Evolutionary conservation across 2,113 vertebrate genomes (phyloP), one percentile per base, ranked within the genome.

Genomic region (Xiphophorus couchianus): DNA sequence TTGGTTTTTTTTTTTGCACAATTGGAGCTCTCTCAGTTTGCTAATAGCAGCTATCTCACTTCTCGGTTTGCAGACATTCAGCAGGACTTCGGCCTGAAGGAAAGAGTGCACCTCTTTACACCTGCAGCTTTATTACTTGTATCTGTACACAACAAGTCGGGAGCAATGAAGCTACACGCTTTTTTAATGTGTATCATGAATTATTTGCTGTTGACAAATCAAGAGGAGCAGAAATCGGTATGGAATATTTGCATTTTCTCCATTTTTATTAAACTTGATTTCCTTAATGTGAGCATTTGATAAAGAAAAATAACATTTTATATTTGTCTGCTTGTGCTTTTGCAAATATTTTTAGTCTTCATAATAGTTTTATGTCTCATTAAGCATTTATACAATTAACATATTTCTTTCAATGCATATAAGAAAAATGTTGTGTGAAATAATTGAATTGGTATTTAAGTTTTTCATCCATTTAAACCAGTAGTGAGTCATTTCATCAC

Each of bases 91-190:
- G 11, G 0, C 51, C 58, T 71, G 44, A 10, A 33, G n/a, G 5
- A 65, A 14, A 63, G 25, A 42, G 35, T 64, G 5, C 11, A 12
- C 15, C 60, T 17, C 22, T 33, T 22, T 63, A 22, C 3, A 48
- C 39, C 0, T 63, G n/a, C 22, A 65, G 11, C 2, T 68, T 13
- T 5, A 14, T 54, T 74, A 51, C 3, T 17, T 65, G 35, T 0
- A 48, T 15, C 12, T 61, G 15, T 30, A 35, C 5, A 14, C 33
- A 63, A 68, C 37, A 61, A 48, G 28, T 25, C 14, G 35, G 58
- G 22, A 62, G 12, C 3, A 15, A 89, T 88, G 87, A 80, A 76
- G 71, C 76, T 42, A 0, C 82, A 62, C 8, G 25, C 84, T 80
- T 48, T 77, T 1, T 39, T 82, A 0, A 0, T 84, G 5, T 48